These are phyloP conservation scores for Rotaria magnacalcarata DNA, from an alignment of 2,888 invertebrate species.

Conservation along the genomic window DNA sequence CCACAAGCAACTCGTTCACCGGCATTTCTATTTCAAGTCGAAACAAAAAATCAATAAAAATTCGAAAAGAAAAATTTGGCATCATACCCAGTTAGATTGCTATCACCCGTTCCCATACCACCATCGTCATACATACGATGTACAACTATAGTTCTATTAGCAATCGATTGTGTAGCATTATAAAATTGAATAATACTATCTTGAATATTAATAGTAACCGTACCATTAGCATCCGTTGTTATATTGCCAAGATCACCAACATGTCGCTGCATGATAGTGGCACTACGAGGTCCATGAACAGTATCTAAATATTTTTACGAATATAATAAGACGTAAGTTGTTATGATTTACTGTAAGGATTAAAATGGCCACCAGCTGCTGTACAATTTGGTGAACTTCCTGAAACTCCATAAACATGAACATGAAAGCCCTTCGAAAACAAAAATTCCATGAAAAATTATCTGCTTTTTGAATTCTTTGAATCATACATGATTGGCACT, in stretches of 20 bases:
- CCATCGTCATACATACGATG: neutral
- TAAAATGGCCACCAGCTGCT: slow-evolving; percentile 2
- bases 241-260: slow-evolving; percentile 30
- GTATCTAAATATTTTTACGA: neutral
- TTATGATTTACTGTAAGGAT: slow-evolving; percentile 16
- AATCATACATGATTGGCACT: neutral
- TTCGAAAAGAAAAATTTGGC: neutral
- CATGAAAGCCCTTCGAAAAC: neutral
- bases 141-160: neutral
- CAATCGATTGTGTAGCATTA: neutral
- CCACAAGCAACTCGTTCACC: neutral
- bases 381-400: neutral
- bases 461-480: no score
- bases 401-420: neutral
- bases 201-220: neutral
- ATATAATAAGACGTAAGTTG: neutral
- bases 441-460: neutral
- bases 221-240: neutral
- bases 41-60: neutral
- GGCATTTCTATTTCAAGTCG: neutral
- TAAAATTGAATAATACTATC: slow-evolving; percentile 20
- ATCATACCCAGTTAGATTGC: neutral
- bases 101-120: neutral
- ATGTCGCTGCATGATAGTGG: neutral
- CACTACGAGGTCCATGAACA: neutral